These are phyloP conservation scores for Linnaemya tessellans DNA, from an alignment of 2,888 invertebrate species.

Conservation along the genomic window DNA sequence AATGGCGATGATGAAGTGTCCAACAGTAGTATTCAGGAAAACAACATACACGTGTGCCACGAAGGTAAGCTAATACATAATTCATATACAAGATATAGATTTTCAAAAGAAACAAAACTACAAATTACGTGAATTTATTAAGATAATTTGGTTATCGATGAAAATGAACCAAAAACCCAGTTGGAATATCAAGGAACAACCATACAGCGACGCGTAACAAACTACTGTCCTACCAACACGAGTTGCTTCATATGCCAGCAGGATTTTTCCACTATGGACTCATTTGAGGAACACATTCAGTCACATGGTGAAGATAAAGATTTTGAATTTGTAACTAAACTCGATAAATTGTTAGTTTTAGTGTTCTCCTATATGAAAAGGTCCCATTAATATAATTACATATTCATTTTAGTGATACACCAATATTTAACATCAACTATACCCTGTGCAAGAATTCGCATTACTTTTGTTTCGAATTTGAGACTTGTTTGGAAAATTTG, in stretches of 20 bases:
- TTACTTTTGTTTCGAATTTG: conserved; percentile 79
- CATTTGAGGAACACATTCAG: conserved; percentile 79
- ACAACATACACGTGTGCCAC: neutral
- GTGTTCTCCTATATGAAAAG: neutral
- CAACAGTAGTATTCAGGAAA: neutral
- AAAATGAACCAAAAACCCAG: conserved; percentile 69
- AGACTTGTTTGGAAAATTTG: conserved; percentile 74
- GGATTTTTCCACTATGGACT: conserved; percentile 77
- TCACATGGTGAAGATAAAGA: conserved; percentile 80
- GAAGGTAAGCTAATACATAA: conserved; percentile 39
- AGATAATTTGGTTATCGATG: conserved; percentile 73
- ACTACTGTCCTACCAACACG: conserved; percentile 76
- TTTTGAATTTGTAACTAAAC: conserved; percentile 76
- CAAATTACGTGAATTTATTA: neutral
- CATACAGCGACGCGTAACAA: conserved; percentile 51
- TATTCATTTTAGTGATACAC: conserved; percentile 73
- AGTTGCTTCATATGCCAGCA: conserved; percentile 80
- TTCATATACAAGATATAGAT: neutral
- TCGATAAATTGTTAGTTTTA: conserved; percentile 76
- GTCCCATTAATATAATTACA: neutral
- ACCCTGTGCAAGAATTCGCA: conserved; percentile 79
- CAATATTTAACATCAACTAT: conserved; percentile 77
- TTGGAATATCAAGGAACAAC: conserved; percentile 77
- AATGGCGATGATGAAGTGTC: neutral
- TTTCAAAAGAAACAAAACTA: neutral